Evolutionary conservation across 2,888 invertebrate species (phyloP).

Genomic region (Thelaira solivaga): DNA sequence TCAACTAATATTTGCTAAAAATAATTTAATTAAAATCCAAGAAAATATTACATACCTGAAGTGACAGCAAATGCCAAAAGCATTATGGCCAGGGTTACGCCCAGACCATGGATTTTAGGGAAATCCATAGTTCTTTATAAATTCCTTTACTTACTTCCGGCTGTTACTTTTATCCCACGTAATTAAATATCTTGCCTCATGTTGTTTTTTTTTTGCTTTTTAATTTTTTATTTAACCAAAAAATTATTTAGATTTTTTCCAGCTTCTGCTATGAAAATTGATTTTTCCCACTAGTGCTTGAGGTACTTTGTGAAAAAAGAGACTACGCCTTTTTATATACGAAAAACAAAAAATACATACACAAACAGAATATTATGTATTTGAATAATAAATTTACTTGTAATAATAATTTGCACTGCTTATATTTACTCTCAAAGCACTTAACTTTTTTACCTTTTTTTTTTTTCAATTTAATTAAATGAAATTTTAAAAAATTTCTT

Average conservation of each 20-base stretch:
- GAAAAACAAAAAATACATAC: conserved; percentile 26
- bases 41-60: conserved; percentile 50
- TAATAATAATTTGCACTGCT: conserved; percentile 3
- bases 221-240: conserved; percentile 6
- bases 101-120: conserved; percentile 33
- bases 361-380: conserved; percentile 38
- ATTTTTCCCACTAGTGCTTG: conserved; percentile 47
- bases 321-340: conserved; percentile 59
- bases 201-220: background rate
- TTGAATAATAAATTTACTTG: conserved; percentile 2
- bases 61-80: conserved; percentile 27
- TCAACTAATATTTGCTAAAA: too few relatives aligned
- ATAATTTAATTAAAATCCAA: too few relatives aligned
- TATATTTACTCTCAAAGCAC: conserved; percentile 19
- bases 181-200: background rate
- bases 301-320: conserved; percentile 21
- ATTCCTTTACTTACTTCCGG: conserved; percentile 52
- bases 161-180: background rate
- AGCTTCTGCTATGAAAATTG: conserved; percentile 42
- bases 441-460: conserved; percentile 23
- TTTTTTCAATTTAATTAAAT: background rate
- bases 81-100: conserved; percentile 52
- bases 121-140: conserved; percentile 29
- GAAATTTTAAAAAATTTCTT: conserved; percentile 17
- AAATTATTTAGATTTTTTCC: background rate